Conservation (phyloP, 1,140 invertebrate genomes). For the Anadara kagoshimensis region DNA sequence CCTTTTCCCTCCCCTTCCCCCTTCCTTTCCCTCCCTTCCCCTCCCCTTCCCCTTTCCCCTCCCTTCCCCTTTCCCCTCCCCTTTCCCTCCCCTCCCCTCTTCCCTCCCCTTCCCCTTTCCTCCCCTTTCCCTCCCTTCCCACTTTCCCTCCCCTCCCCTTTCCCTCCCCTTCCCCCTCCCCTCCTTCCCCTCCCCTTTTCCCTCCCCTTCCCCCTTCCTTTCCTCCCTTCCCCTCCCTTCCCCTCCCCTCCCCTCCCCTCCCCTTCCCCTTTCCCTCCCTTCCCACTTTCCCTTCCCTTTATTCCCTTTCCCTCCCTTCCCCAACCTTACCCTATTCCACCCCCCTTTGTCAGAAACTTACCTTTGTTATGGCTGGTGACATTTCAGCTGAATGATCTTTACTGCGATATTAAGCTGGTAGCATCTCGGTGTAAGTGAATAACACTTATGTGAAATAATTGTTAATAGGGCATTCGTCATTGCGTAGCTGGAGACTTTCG, state of each 20-base stretch:
- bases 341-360: too few relatives aligned
- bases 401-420: too few relatives aligned
- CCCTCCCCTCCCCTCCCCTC: not conserved
- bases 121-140: not conserved
- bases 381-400: too few relatives aligned
- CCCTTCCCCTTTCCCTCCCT: not conserved
- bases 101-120: not conserved
- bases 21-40: not conserved
- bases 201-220: not conserved
- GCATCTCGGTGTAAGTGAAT: too few relatives aligned
- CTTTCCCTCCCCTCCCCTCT: not conserved
- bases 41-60: not conserved
- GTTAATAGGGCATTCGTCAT: too few relatives aligned
- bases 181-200: not conserved
- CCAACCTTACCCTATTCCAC: not conserved
- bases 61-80: not conserved
- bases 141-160: not conserved
- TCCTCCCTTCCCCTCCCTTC: too few relatives aligned
- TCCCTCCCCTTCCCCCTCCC: not conserved
- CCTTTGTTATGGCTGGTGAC: too few relatives aligned
- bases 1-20: not conserved
- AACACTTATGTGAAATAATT: too few relatives aligned
- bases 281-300: not conserved
- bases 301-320: not conserved
- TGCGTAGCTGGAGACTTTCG: too few relatives aligned